These are phyloP conservation scores for Alaudala cheleensis DNA, from an alignment of 2,113 vertebrate genomes.

Conservation along the genomic window DNA sequence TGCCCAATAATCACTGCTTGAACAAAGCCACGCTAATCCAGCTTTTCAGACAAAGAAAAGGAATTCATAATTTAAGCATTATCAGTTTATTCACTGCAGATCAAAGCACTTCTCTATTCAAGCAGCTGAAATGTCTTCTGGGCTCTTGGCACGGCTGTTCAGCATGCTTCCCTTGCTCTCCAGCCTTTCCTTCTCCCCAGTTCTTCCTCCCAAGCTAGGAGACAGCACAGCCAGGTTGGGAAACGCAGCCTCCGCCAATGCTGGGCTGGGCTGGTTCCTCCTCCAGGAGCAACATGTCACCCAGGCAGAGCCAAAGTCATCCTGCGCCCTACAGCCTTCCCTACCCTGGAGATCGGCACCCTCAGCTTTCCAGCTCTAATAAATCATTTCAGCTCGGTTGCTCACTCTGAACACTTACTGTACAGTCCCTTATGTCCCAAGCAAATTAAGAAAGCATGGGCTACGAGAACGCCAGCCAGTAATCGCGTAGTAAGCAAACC, in stretches of 20 bases:
- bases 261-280: background rate
- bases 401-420: background rate
- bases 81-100: slow-evolving; percentile 20
- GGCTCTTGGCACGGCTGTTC: background rate
- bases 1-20: background rate
- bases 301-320: background rate
- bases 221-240: background rate
- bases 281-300: background rate
- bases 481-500: background rate
- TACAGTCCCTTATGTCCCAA: background rate
- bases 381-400: background rate
- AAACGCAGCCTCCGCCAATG: background rate
- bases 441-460: background rate
- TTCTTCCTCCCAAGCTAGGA: background rate
- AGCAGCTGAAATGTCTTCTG: background rate
- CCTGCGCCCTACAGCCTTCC: background rate
- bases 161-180: background rate
- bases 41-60: slow-evolving; percentile 23
- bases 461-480: rapidly evolving
- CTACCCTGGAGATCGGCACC: rapidly evolving
- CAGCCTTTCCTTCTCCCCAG: background rate
- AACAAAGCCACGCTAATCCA: slow-evolving; percentile 2
- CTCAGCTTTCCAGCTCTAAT: background rate
- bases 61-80: slow-evolving; percentile 27
- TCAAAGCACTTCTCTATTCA: slow-evolving; percentile 27